phyloP scores from a whole-genome alignment of 2,113 vertebrate genomes.

The Cyprinus carpio region DNA sequence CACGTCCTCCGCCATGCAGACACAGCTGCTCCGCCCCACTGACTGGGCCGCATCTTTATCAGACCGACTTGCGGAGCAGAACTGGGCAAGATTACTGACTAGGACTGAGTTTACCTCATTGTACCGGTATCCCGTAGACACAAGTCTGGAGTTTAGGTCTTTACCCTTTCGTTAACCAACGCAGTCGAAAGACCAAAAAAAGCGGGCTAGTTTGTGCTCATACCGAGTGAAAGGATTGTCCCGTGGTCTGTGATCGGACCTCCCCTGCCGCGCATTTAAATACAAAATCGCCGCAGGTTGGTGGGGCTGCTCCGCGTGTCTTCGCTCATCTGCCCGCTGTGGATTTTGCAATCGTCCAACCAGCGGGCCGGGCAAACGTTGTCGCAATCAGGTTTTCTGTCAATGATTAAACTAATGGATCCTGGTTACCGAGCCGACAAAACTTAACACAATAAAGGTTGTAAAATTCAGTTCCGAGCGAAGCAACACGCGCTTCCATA shows the following conservation, averaged over 20 bases:
- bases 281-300: constrained; percentile 22
- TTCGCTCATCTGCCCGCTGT: neutral
- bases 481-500: neutral
- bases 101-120: constrained; percentile 51
- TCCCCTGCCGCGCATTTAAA: too few species aligned
- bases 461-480: constrained; percentile 6
- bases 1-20: constrained; percentile 50
- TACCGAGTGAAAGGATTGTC: neutral
- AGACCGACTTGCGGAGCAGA: constrained; percentile 23
- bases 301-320: constrained; percentile 32
- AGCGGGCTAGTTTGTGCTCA: too few species aligned
- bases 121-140: neutral
- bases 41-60: constrained; percentile 5
- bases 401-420: constrained; percentile 43
- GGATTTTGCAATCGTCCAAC: constrained; percentile 43
- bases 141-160: neutral
- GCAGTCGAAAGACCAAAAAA: neutral
- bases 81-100: constrained; percentile 34
- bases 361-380: neutral
- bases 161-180: neutral
- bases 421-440: constrained; percentile 25
- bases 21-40: constrained; percentile 52
- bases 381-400: constrained; percentile 12
- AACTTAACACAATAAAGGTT: neutral
- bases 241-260: neutral